Evolutionary conservation across 2,797 vertebrate species (phyloP).

Genomic region (Calcarius lapponicus): DNA sequence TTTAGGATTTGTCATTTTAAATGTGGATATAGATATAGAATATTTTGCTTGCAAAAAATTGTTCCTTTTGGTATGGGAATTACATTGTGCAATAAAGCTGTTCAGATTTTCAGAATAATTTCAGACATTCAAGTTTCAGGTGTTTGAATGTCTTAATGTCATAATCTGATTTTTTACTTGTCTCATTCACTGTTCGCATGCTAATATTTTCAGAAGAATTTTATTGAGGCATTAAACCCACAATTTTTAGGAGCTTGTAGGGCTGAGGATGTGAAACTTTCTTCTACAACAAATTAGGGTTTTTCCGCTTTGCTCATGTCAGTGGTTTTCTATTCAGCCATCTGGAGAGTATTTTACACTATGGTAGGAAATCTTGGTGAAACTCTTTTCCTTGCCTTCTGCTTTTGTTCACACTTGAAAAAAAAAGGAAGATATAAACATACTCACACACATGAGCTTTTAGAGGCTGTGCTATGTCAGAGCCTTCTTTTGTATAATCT

Average conservation of each 20-base stretch:
- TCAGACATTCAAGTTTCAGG: not conserved
- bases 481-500: not conserved
- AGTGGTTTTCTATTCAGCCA: not conserved
- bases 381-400: not conserved
- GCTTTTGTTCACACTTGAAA: not conserved
- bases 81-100: not conserved
- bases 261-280: not conserved
- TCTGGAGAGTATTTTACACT: not conserved
- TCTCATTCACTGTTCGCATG: not conserved
- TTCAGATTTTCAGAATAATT: not conserved
- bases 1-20: not conserved
- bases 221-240: not conserved
- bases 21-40: not conserved
- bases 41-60: not conserved
- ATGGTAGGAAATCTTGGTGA: not conserved
- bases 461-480: not conserved
- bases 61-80: not conserved
- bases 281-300: not conserved
- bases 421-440: not conserved
- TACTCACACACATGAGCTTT: not conserved
- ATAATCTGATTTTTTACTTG: not conserved
- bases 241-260: not conserved
- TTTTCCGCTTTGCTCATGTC: not conserved
- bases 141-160: not conserved
- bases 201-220: not conserved